Evolutionary conservation across 2,888 invertebrate species (phyloP), one percentile per base, ranked within the genome.

Genomic region (Trimorus sp.): DNA sequence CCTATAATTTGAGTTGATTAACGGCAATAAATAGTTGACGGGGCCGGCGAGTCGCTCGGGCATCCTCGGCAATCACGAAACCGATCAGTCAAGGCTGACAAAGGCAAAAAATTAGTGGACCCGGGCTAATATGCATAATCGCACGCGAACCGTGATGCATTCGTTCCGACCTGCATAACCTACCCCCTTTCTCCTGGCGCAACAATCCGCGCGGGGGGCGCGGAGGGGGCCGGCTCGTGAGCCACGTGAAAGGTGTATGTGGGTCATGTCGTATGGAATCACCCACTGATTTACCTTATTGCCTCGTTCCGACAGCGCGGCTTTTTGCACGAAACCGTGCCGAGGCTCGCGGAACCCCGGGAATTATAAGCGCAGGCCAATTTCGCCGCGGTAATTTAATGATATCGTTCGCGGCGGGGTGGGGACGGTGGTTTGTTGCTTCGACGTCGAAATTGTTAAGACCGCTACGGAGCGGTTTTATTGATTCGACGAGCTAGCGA

Each of bases 401-500:
- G 75, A 68, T 68, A 66, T 53, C 38, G 60, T 53, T 75, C 36
- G 7, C 26, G 26, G 40, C 40, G 11, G 7, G 12, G 15, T 37
- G 16, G 71, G 12, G 16, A 37, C 42, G 59, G 51, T 42, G 36
- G 38, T 68, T 68, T 60, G 54, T 68, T 75, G 49, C 48, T 48
- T 69, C 26, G 53, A 53, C 12, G 59, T 54, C 54, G 51, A 62
- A 69, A 66, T 53, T 59, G 76, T 62, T 54, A 51, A 54, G 38
- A 4, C 56, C 48, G 26, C 38, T 63, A 77, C 77, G 70, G 70
- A 77, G 45, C 63, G 63, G 70, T 78, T 59, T 78, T 71, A 71
- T 78, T 71, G 70, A 78, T 78, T 65, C 66, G 37, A 78, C 59
- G 60, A 65, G 65, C 14, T 70, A 63, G 42, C 51, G 70, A 70